Base-by-base conservation (phyloP, 1,140 invertebrate species). In the Calosoma granatense region DNA sequence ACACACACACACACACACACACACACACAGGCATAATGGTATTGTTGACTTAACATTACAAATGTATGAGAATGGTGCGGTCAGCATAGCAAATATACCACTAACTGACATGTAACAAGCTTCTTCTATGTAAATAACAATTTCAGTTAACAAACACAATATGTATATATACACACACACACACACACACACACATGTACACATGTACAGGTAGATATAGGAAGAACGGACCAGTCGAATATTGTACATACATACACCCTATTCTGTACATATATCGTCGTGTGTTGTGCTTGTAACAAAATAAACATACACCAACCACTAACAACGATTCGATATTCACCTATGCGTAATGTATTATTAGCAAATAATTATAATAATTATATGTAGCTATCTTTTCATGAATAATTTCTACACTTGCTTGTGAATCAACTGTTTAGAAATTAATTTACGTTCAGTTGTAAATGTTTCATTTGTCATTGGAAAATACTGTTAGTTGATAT, bases 21-120 rank as follows among this genome's bases (percentile, higher is more conserved):
- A n/a, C n/a, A n/a, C n/a, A 6, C 26, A 30, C 22, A 21, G 43
- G 36, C 54, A 30, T 21, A 56, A 53, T 53, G 56, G 56, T 20
- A 47, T n/a, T 68, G 67, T 69, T 69, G 62, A 68, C 65, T 65
- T 63, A 69, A 63, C 64, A 67, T 69, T 69, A 69, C 62, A 62
- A 68, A 69, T 68, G 66, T 64, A 69, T 67, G 64, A 63, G 57
- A 58, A 60, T 53, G 56, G 56, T 58, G 56, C 55, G 66, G 63
- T 66, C 63, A 63, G 61, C 63, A 60, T 58, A 54, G 63, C 64
- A 65, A 67, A 67, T 67, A 47, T 47, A 47, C 41, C 41, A 47
- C 41, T 47, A 67, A 64, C 65, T 67, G 65, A 65, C 65, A 65
- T 64, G 57, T 65, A 65, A 65, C 63, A 63, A 64, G 57, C 62